Percentiles rank a stretch among this genome's conserved stretches.
phyloP scores from a whole-genome alignment of 2,888 invertebrate genomes.

The Seira ritae region DNA sequence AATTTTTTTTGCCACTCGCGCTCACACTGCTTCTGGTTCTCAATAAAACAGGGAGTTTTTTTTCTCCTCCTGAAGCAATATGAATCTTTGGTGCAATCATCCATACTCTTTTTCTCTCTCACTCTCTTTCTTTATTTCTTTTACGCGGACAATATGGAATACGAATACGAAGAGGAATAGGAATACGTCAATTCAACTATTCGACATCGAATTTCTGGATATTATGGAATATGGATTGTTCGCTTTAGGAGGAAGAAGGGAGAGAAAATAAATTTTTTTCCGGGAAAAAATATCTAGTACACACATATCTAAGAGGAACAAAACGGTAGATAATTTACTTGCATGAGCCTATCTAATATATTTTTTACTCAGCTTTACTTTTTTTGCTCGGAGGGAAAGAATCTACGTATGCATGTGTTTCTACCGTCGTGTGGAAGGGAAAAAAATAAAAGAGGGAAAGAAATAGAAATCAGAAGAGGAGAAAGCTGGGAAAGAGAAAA shows the following conservation, averaged over 20 bases:
- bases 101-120: conserved; percentile 50
- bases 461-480: conserved; percentile 36
- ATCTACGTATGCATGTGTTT: not conserved
- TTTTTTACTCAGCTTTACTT: too few relatives aligned
- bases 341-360: too few relatives aligned
- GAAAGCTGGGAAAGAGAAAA: conserved; percentile 59
- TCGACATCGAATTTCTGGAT: too few relatives aligned
- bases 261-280: not conserved
- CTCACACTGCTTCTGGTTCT: not conserved
- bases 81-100: conserved; percentile 54
- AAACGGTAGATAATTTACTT: not conserved
- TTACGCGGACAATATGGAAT: not conserved
- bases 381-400: conserved; percentile 48
- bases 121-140: not conserved
- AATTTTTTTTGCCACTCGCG: not conserved
- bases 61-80: conserved; percentile 5
- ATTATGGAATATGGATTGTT: not conserved
- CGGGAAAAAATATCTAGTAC: not conserved
- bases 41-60: not conserved
- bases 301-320: not conserved
- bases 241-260: not conserved
- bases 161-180: not conserved
- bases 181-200: not conserved
- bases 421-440: conserved; percentile 12
- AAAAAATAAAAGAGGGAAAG: conserved; percentile 16